phyloP scores from a whole-genome alignment of 2,888 invertebrate species.

The Polia nebulosa region DNA sequence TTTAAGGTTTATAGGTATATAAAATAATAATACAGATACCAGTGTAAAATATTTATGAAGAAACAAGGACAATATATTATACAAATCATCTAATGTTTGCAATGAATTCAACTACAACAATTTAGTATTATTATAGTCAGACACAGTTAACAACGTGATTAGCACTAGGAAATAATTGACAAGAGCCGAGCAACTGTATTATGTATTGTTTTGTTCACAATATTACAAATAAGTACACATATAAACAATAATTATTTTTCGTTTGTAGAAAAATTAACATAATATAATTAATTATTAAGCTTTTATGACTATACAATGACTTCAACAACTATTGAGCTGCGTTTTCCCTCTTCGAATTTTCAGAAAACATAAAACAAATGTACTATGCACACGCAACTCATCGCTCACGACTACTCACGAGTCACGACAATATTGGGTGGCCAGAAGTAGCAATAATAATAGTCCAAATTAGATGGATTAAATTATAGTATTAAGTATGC shows the following conservation, averaged over 20 bases:
- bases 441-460: slow-evolving; percentile 41
- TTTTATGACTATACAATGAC: slow-evolving; percentile 68
- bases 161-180: slow-evolving; percentile 85
- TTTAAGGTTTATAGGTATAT: no score
- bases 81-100: slow-evolving; percentile 87
- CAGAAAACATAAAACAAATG: slow-evolving; percentile 48
- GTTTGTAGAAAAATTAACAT: slow-evolving; percentile 60
- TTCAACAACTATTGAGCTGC: slow-evolving; percentile 63
- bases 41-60: slow-evolving; percentile 91
- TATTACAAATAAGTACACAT: slow-evolving; percentile 65
- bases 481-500: slow-evolving; percentile 60
- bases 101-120: slow-evolving; percentile 88
- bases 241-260: slow-evolving; percentile 63
- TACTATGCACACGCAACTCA: slow-evolving; percentile 29
- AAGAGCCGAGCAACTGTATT: slow-evolving; percentile 74
- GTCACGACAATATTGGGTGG: slow-evolving; percentile 18
- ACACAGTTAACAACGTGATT: slow-evolving; percentile 80
- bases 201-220: slow-evolving; percentile 66
- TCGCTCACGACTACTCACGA: slow-evolving; percentile 18
- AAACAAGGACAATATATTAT: slow-evolving; percentile 90
- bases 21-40: slow-evolving; percentile 72
- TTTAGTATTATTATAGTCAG: slow-evolving; percentile 80
- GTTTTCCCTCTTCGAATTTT: slow-evolving; percentile 54
- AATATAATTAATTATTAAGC: slow-evolving; percentile 68
- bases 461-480: slow-evolving; percentile 53